Base-by-base conservation (phyloP, 2,113 vertebrate species). In the Oriolus oriolus region DNA sequence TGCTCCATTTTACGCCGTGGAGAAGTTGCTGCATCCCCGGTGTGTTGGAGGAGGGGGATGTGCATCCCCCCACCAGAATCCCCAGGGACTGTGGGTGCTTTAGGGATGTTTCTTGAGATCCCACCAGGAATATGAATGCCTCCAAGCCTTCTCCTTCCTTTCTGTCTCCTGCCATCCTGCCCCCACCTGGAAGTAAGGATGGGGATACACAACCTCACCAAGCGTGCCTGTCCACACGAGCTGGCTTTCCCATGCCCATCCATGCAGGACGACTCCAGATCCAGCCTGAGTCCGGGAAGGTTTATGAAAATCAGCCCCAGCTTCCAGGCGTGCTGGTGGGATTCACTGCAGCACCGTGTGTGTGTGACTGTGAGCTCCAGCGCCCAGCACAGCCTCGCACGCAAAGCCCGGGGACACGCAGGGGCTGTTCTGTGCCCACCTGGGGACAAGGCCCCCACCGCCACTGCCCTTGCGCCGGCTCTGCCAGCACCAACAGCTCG, bases 41-140 rank as follows among this genome's bases (percentile, higher is more conserved):
- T 13, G 87, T 26, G 28, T 10, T 33, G 64, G 73, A 59, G 52
- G n/a, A 33, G 64, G 52, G 69, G 41, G 15, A 27, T 44, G 26
- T 23, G 27, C 3, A 0, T 16, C 41, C 41, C 69, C 24, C 23
- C 31, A 15, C 1, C 0, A 0, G 2, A 2, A 0, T 53, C 91
- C 68, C 50, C 11, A 2, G 92, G 78, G 87, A 50, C 27, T 27
- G 19, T 8, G 18, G 26, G 10, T 11, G n/a, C 70, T 77, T 90
- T 44, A 68, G 73, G 52, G 80, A 84, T 39, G 24, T 22, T 91
- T 88, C 26, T 27, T 1, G 0, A 60, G 31, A 41, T 82, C 47
- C 44, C 54, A 27, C 2, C 1, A 21, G 61, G 27, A n/a, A 37
- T 28, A 13, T 17, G 42, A 69, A 69, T 70, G 17, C 74, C 82